phyloP scores from a whole-genome alignment of 2,113 vertebrate species.

The Hyla sarda region DNA sequence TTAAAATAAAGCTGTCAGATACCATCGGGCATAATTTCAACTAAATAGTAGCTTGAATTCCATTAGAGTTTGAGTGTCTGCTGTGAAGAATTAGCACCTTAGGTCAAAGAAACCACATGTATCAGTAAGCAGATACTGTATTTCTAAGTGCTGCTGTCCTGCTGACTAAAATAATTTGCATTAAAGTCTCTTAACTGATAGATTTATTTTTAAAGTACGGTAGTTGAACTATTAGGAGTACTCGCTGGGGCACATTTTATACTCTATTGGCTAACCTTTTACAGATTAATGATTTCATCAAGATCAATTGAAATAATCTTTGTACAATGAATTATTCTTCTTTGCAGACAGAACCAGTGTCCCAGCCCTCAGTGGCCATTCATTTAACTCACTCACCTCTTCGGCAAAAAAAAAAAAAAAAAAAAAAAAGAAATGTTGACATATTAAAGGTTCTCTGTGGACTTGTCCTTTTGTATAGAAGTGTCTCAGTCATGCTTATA shows the following conservation, averaged over 20 bases:
- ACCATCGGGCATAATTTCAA: slow-evolving; percentile 38
- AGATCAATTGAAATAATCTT: slow-evolving; percentile 70
- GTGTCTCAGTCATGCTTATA: not conserved
- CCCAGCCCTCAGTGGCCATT: slow-evolving; percentile 66
- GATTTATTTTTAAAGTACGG: slow-evolving; percentile 69
- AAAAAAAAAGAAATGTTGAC: slow-evolving; percentile 3
- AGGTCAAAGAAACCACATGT: slow-evolving; percentile 56
- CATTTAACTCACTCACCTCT: slow-evolving; percentile 60
- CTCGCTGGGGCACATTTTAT: slow-evolving; percentile 68
- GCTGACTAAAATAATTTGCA: slow-evolving; percentile 61
- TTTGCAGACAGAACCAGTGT: slow-evolving; percentile 65
- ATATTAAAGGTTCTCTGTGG: slow-evolving; percentile 38
- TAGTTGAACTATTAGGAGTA: slow-evolving; percentile 62
- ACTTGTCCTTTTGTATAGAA: slow-evolving; percentile 22
- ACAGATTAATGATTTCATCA: slow-evolving; percentile 70
- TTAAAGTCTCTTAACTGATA: slow-evolving; percentile 60
- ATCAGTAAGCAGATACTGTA: slow-evolving; percentile 46
- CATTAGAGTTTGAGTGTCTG: slow-evolving; percentile 59
- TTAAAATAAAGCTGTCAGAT: slow-evolving; percentile 51
- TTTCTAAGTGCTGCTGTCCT: slow-evolving; percentile 61
- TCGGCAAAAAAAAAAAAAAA: slow-evolving; percentile 6
- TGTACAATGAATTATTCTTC: slow-evolving; percentile 69
- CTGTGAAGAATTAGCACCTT: slow-evolving; percentile 60
- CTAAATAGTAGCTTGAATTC: slow-evolving; percentile 48
- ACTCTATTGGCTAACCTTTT: slow-evolving; percentile 69